phyloP scores from a whole-genome alignment of 2,888 invertebrate genomes.

The Cantharis rufa region DNA sequence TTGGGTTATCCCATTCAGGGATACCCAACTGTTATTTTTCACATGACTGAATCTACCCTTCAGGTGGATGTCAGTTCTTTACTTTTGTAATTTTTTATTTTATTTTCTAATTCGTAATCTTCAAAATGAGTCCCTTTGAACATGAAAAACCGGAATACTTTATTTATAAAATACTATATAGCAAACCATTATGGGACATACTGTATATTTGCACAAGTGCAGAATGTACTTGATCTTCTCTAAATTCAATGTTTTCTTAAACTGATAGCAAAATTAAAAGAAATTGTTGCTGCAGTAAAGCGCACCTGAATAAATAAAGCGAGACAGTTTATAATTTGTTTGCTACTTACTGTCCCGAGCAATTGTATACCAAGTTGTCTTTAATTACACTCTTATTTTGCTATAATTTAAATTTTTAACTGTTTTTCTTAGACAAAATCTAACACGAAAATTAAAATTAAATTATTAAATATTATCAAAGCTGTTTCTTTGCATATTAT shows the following conservation, averaged over 20 bases:
- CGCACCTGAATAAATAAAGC: conserved; percentile 7
- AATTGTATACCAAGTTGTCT: conserved; percentile 1
- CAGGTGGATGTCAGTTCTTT: no score
- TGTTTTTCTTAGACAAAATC: background rate
- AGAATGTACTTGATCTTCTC: background rate
- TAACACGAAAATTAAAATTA: background rate
- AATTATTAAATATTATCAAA: background rate
- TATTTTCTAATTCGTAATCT: no score
- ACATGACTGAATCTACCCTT: no score
- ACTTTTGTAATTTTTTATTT: no score
- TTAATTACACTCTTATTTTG: background rate
- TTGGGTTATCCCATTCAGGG: no score
- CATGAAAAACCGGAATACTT: no score
- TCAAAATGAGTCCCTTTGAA: no score
- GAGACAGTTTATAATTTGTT: conserved; percentile 10
- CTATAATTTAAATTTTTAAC: background rate
- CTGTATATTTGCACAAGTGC: background rate
- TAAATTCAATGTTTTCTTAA: background rate
- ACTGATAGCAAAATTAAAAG: background rate
- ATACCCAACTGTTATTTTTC: no score
- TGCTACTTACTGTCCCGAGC: conserved; percentile 2
- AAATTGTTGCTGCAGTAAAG: background rate
- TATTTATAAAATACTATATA: no score
- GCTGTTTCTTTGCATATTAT: background rate
- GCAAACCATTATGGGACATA: no score